Evolutionary conservation across 1,140 invertebrate species (phyloP), one percentile per base, ranked within the genome.

Genomic region (Papilio xuthus): DNA sequence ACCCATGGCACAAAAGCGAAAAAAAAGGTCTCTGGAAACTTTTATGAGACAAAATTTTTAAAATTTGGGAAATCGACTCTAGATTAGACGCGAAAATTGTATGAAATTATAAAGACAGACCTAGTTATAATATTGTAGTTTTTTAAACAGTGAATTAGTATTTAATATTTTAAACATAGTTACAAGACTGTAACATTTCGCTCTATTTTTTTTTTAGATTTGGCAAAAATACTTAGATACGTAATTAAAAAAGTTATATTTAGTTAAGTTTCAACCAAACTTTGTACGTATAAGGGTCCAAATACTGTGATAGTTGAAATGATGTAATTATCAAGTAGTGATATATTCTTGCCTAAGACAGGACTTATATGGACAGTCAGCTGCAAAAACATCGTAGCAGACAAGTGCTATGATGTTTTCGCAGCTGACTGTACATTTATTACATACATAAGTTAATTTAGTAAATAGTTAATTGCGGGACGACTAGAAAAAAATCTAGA

Each of bases 291-390:
- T 56, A 75, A 47, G 77, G 71, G 82, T 81, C 80, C 80, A 83
- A 81, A 63, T 70, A 79, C 83, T 84, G 83, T 84, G 83, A 84
- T 81, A 84, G 32, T 79, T 72, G 72, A 76, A 79, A 75, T 56
- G 73, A 50, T 50, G 60, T 67, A 67, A 47, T 47, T 44, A 47
- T 73, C 42, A 20, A 73, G 47, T 75, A 75, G 73, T 75, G 73
- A 75, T 75, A 56, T n/a, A 75, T n/a, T 56, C 50, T 75, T 75
- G 44, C 73, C 73, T 75, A 75, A 56, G 28, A 75, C 28, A 32
- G 60, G 60, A 67, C 23, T 67, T 67, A 63, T n/a, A n/a, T n/a
- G n/a, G n/a, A n/a, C n/a, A n/a, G n/a, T n/a, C n/a, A n/a, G n/a
- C n/a, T n/a, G n/a, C n/a, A n/a, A n/a, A n/a, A n/a, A n/a, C n/a